phyloP scores from a whole-genome alignment of 23 tunicate genomes.

The Trididemnum clinides region DNA sequence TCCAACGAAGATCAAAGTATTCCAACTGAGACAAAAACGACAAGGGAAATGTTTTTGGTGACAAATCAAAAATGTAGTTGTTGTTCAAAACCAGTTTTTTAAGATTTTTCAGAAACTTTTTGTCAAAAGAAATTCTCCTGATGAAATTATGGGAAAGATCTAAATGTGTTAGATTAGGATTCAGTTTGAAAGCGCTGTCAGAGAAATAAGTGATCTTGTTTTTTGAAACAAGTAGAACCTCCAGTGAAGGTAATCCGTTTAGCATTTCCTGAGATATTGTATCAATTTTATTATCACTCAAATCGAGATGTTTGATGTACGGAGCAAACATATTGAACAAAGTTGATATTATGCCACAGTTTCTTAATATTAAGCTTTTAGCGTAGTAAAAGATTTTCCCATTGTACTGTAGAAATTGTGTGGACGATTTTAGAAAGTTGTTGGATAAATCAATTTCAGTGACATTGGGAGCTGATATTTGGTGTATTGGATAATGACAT shows the following conservation, averaged over 20 bases:
- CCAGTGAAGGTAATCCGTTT: not conserved
- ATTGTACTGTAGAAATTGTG: not conserved
- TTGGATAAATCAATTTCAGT: not conserved
- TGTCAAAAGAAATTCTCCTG: not conserved
- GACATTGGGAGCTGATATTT: not conserved
- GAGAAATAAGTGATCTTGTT: not conserved
- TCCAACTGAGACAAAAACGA: not conserved
- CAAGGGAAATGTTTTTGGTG: not conserved
- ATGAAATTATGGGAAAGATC: slow-evolving; percentile 16
- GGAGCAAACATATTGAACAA: not conserved
- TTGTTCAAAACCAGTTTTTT: not conserved
- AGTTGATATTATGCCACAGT: not conserved
- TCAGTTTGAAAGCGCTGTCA: not conserved
- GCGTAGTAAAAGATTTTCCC: not conserved
- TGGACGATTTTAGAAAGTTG: not conserved
- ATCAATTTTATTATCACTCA: not conserved
- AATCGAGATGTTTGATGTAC: not conserved
- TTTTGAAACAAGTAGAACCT: not conserved
- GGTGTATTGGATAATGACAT: too few relatives aligned
- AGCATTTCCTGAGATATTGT: not conserved
- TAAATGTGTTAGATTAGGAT: not conserved
- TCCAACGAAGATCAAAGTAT: not conserved
- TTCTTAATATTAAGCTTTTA: not conserved
- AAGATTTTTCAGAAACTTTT: not conserved
- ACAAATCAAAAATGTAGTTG: not conserved